Percentiles rank a stretch among this genome's conserved stretches.
phyloP scores from a whole-genome alignment of 2,888 invertebrate genomes.

The Carpatolechia fugitivella region DNA sequence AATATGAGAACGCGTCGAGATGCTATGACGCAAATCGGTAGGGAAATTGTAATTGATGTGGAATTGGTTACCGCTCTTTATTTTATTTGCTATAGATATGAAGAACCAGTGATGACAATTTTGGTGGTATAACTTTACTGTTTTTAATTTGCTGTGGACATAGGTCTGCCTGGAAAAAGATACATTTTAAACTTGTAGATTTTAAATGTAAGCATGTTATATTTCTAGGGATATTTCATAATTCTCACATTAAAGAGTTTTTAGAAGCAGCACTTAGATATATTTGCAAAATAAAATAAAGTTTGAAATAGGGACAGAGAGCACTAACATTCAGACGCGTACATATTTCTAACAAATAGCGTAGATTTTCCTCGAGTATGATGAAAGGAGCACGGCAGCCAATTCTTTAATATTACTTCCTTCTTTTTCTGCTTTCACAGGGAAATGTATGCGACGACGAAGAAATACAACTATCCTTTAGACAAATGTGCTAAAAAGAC shows the following conservation, averaged over 20 bases:
- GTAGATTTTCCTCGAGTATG: conserved; percentile 21
- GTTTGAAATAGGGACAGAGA: not conserved
- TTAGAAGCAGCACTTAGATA: not conserved
- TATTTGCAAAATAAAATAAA: not conserved
- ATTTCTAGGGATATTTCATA: no score
- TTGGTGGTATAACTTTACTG: not conserved
- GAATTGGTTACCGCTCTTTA: conserved; percentile 39
- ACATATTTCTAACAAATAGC: conserved; percentile 15
- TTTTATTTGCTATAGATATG: conserved; percentile 17
- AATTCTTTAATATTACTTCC: conserved; percentile 40
- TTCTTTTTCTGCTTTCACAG: conserved; percentile 46
- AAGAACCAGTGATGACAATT: not conserved
- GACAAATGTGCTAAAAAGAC: conserved; percentile 78
- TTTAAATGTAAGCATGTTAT: no score
- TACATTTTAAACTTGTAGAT: no score
- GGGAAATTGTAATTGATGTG: conserved; percentile 60
- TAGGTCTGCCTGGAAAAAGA: no score
- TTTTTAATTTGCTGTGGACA: no score
- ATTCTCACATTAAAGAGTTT: not conserved
- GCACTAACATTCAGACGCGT: not conserved
- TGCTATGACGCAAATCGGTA: conserved; percentile 65
- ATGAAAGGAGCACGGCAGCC: conserved; percentile 30
- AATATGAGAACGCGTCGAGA: conserved; percentile 44
- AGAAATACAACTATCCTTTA: conserved; percentile 70
- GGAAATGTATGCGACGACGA: conserved; percentile 58